Evolutionary conservation across 30 jellyfish, hydroid and myxozoan species (phyloP).

Genomic region (Hydractinia symbiolongicarpus): DNA sequence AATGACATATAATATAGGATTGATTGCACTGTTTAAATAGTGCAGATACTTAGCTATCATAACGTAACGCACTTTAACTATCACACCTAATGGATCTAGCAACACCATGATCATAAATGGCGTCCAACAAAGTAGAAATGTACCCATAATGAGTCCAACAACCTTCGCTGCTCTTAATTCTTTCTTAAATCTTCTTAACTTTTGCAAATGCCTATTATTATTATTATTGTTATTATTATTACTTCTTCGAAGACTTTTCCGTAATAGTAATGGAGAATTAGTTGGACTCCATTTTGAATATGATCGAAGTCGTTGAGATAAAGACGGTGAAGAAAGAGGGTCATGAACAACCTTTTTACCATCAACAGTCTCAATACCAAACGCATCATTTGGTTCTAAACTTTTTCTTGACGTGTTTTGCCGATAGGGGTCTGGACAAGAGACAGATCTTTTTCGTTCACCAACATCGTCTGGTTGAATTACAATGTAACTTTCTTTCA

Average conservation of each 20-base stretch:
- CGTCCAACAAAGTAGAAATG: constrained; percentile 76
- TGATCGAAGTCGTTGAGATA: not conserved
- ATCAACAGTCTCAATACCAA: not conserved
- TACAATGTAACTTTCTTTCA: not conserved
- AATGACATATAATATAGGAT: constrained; percentile 71
- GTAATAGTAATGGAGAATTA: not conserved
- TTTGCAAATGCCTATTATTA: constrained; percentile 16
- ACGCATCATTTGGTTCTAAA: not conserved
- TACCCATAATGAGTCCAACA: constrained; percentile 65
- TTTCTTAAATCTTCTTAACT: constrained; percentile 27
- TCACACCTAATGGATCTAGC: constrained; percentile 22
- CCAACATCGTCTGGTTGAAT: not conserved
- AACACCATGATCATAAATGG: constrained; percentile 76
- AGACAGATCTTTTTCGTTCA: constrained; percentile 1
- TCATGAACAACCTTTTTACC: not conserved
- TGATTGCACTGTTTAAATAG: constrained; percentile 75
- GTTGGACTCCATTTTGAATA: constrained; percentile 16
- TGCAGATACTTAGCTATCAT: constrained; percentile 52
- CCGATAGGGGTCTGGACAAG: not conserved
- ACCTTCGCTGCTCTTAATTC: constrained; percentile 81
- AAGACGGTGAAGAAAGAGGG: not conserved
- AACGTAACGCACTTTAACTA: constrained; percentile 26
- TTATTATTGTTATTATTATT: not conserved
- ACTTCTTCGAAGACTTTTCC: not conserved
- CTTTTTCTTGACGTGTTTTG: not conserved